Evolutionary conservation across 2,797 vertebrate genomes (phyloP).

Genomic region (Enteromius trimaculatus): DNA sequence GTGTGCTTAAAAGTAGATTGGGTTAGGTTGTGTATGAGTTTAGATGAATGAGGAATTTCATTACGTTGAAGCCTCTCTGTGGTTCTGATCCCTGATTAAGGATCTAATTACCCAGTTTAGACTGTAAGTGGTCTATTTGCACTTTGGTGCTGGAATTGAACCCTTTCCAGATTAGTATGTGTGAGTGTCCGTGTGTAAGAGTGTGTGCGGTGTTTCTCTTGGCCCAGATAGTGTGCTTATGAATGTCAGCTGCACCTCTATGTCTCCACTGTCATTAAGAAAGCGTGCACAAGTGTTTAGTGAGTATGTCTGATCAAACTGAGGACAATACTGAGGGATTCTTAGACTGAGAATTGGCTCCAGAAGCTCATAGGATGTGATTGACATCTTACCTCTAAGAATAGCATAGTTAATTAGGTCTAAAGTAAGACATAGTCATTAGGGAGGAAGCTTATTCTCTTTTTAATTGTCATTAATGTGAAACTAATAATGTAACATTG

Average conservation of each 20-base stretch:
- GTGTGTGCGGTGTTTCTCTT: conserved; percentile 38
- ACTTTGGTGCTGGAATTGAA: conserved; percentile 74
- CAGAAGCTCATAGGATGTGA: conserved; percentile 68
- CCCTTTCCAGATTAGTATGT: conserved; percentile 56
- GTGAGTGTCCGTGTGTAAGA: conserved; percentile 20
- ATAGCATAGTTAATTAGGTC: conserved; percentile 74
- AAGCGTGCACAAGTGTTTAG: conserved; percentile 24
- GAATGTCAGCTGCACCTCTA: conserved; percentile 32
- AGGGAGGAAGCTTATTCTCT: conserved; percentile 40
- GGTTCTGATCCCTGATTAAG: conserved; percentile 77
- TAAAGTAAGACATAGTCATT: conserved; percentile 56
- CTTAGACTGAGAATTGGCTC: conserved; percentile 36
- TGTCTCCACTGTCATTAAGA: conserved; percentile 31
- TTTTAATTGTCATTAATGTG: conserved; percentile 46
- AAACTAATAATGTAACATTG: neutral
- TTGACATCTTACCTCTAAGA: conserved; percentile 71
- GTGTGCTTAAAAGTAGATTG: conserved; percentile 50
- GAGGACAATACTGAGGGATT: conserved; percentile 8
- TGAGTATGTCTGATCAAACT: conserved; percentile 11
- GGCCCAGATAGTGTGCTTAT: conserved; percentile 23
- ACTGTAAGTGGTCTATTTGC: conserved; percentile 84
- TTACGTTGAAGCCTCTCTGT: conserved; percentile 69
- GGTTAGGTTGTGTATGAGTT: conserved; percentile 43
- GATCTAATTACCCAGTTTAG: conserved; percentile 83
- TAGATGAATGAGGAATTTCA: conserved; percentile 70